Evolutionary conservation across 2,888 invertebrate genomes (phyloP), one percentile per base, ranked within the genome.

Genomic region (Hermaeophaga mercurialis): DNA sequence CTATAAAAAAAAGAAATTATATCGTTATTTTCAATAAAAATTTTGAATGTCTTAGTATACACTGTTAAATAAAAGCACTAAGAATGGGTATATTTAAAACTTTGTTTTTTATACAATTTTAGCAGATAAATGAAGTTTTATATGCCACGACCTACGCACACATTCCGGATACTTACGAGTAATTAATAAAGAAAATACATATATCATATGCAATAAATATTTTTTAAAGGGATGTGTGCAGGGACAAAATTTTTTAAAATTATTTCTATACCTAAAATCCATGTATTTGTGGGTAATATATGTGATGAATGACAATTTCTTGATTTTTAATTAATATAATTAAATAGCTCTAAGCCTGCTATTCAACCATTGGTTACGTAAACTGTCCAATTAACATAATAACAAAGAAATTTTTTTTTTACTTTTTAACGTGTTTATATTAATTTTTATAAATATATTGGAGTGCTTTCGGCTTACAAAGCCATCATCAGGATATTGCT

Each of bases 221-320:
- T 61, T 56, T 56, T 59, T 54, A 58, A 38, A 24, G 39, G 66
- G 65, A 65, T 58, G 57, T 66, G 69, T 63, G 59, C 62, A 62
- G 62, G 62, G 64, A 59, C 53, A 56, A 55, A 56, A 53, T 58
- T 62, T 65, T 70, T 70, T 67, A 58, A 61, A 66, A 67, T 70
- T 70, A 69, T 71, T 70, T 70, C 69, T 70, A 59, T 58, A 69
- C 66, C 66, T 69, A 66, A 65, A 65, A 68, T 70, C 69, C 69
- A 68, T 72, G 73, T 71, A 70, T 66, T 66, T 72, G 70, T 72
- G 70, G 68, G 69, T 67, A 70, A 72, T 73, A 73, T 71, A 73
- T 73, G 73, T 73, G 70, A 71, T 67, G 65, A 71, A 67, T 61
- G 55, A 11, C n/a, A 31, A 12, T 31, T 31, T 31, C 8, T 31